Conservation (phyloP, 2,888 invertebrate genomes). For the Ophion costatus region DNA sequence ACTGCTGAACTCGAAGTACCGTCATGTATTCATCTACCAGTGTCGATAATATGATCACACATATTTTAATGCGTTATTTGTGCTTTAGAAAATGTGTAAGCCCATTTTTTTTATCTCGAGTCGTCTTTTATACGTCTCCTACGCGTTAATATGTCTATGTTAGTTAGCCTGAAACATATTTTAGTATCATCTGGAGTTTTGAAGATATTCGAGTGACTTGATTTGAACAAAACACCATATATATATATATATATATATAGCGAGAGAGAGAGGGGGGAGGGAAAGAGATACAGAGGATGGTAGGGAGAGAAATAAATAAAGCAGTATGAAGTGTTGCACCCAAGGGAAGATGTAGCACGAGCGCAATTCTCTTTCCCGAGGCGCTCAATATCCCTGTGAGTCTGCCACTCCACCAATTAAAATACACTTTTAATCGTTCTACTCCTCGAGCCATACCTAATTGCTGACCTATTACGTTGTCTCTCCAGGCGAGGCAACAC, state of each 20-base stretch:
- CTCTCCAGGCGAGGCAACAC: slow-evolving; percentile 59
- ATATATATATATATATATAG: slow-evolving; percentile 6
- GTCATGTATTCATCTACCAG: no score
- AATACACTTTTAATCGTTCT: slow-evolving; percentile 81
- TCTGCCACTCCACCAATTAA: slow-evolving; percentile 78
- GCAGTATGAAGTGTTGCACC: slow-evolving; percentile 62
- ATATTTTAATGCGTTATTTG: no score
- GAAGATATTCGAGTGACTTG: no score
- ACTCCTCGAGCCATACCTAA: slow-evolving; percentile 73
- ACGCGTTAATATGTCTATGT: no score
- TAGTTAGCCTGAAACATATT: no score
- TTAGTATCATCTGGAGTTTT: no score
- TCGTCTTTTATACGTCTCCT: no score
- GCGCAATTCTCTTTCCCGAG: slow-evolving; percentile 68
- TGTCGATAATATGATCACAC: no score
- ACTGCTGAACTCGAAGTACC: no score
- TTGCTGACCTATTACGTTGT: slow-evolving; percentile 67
- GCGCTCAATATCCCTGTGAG: slow-evolving; percentile 66
- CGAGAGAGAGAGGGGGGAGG: slow-evolving; percentile 23
- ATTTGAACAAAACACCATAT: no score
- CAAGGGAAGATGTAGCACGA: slow-evolving; percentile 59
- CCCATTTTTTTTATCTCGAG: no score
- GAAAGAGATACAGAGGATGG: slow-evolving; percentile 53
- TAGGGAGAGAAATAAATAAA: slow-evolving; percentile 63
- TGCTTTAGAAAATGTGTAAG: no score